Base-by-base conservation (phyloP, 2,888 invertebrate genomes). In the Acanthosepion pharaonis region DNA sequence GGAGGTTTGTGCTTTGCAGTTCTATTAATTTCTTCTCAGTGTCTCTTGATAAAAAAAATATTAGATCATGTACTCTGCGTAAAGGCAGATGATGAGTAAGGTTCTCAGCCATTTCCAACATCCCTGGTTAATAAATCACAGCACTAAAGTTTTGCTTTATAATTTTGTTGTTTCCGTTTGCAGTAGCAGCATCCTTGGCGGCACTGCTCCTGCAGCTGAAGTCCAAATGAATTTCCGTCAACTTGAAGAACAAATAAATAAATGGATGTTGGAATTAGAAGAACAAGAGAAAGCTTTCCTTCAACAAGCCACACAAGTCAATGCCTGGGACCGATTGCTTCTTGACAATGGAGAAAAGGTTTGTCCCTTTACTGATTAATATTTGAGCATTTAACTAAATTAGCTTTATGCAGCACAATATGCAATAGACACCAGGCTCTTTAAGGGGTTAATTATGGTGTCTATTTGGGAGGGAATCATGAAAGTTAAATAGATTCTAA, bases 251-350 rank as follows among this genome's bases (percentile, higher is more conserved):
- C 98, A 98, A 91, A 99, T 99, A 95, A 99, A 99, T 97, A 99
- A 99, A 97, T 99, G 99, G 99, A 99, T 98, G 0, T 97, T 98
- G 0, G 99, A 99, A 96, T 97, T 99, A 91, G 99, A 99, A 96
- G 99, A 99, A 96, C 99, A 99, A 97, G 99, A 99, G 97, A 98
- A 98, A 97, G 98, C 98, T 0, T 99, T 99, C 97, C 98, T 99
- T 95, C 98, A 99, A 97, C 99, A 99, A 97, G 99, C 99, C 0
- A 98, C 99, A 9, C 99, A 99, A 97, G 98, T 99, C 95, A 99
- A 99, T 97, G 98, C 99, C 0, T 99, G 99, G 99, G 99, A 99
- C 97, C 98, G 98, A 95, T 98, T 99, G 91, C 98, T 99, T 2
- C 98, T 99, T 94, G 98, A 98, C 51, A 99, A 99, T 97, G 99